Evolutionary conservation across 2,797 vertebrate genomes (phyloP), one percentile per base, ranked within the genome.

Genomic region (Rhynchonycteris naso): DNA sequence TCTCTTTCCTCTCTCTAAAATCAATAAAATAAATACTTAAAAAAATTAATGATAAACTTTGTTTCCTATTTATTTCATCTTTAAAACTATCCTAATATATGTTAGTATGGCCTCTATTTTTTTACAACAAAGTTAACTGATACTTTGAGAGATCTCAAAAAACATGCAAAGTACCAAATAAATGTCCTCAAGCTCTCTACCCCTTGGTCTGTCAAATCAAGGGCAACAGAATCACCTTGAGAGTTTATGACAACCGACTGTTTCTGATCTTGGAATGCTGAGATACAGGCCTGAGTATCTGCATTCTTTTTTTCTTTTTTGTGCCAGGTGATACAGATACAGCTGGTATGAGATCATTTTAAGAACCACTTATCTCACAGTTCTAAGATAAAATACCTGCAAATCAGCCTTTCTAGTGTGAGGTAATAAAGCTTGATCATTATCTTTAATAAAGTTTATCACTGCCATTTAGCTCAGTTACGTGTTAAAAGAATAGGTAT

Each of bases 371-470:
- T 63, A 90, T 28, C 71, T 76, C 47, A 92, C 1, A 76, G 19
- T 68, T 90, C 26, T 61, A 84, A 52, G 24, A 19, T 88, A 69
- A 92, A 16, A 76, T n/a, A 91, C 5, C 26, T 61, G 28, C 22
- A 74, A 79, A 80, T 71, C 38, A 88, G 54, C 12, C 38, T 93
- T 71, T 89, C 38, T 26, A 83, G n/a, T 66, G 75, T 16, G 26
- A 76, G 15, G 7, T 78, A 86, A 93, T 68, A 91, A 90, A 86
- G 52, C 16, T 35, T 74, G 7, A 76, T 82, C 59, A 82, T 68
- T 87, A 89, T 35, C 52, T 84, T 84, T 65, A 90, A 72, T 91
- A 74, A 85, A 69, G 71, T 56, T 91, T 75, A 87, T 81, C 43
- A 72, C n/a, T 84, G 33, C 61, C 28, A 92, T 14, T 33, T 14